Conservation (phyloP, 2,888 invertebrate genomes). For the Dasysyrphus tricinctus region DNA sequence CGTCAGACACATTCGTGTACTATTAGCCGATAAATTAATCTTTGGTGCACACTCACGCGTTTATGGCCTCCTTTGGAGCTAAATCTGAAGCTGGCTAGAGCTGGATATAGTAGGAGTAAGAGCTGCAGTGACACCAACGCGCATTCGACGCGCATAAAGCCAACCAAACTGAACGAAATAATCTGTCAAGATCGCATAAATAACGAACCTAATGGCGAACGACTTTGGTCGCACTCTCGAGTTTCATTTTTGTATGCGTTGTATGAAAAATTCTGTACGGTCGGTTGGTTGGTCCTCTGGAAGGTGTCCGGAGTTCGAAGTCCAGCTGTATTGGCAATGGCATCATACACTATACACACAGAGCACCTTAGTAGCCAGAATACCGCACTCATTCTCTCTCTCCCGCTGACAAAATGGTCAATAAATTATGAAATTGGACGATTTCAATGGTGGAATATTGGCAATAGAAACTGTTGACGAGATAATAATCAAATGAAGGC, state of each 20-base stretch:
- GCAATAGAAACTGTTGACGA: slow-evolving; percentile 73
- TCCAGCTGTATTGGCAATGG: slow-evolving; percentile 24
- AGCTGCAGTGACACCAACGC: slow-evolving; percentile 72
- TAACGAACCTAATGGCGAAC: slow-evolving; percentile 74
- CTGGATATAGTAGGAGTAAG: slow-evolving; percentile 79
- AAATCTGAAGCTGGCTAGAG: slow-evolving; percentile 18
- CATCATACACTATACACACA: not conserved
- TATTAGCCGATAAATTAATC: slow-evolving; percentile 75
- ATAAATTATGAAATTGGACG: slow-evolving; percentile 70
- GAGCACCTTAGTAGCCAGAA: not conserved
- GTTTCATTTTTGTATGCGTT: not conserved
- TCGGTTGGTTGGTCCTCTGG: slow-evolving; percentile 8
- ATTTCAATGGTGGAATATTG: slow-evolving; percentile 63
- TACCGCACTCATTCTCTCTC: not conserved
- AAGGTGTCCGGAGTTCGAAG: slow-evolving; percentile 51
- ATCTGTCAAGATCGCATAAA: slow-evolving; percentile 76
- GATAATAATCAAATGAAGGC: slow-evolving; percentile 70
- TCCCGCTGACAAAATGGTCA: slow-evolving; percentile 62
- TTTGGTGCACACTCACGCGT: slow-evolving; percentile 73
- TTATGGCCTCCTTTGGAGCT: slow-evolving; percentile 76
- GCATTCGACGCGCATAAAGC: slow-evolving; percentile 51
- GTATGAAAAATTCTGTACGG: not conserved
- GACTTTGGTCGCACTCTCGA: slow-evolving; percentile 63
- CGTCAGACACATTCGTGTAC: slow-evolving; percentile 62
- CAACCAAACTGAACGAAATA: slow-evolving; percentile 74